Evolutionary conservation across 2,888 invertebrate species (phyloP).

Genomic region (Psylliodes chrysocephalus): DNA sequence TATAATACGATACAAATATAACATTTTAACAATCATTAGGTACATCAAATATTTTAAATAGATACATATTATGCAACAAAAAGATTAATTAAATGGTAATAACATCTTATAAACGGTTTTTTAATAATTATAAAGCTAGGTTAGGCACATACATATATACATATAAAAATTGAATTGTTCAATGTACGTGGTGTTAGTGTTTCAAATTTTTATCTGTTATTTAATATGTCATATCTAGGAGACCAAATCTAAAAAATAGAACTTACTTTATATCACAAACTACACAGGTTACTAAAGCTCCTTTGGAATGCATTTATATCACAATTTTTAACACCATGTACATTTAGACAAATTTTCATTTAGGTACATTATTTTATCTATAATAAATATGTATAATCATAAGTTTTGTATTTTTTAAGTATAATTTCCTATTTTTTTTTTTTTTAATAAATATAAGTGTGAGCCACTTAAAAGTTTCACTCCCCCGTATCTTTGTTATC

Average conservation of each 20-base stretch:
- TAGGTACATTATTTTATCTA: neutral
- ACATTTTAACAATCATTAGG: slow-evolving; percentile 57
- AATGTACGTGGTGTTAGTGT: slow-evolving; percentile 31
- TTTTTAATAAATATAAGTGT: too few species aligned
- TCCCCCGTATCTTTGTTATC: too few species aligned
- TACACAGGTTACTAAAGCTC: slow-evolving; percentile 29
- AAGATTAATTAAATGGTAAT: slow-evolving; percentile 30
- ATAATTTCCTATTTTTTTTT: too few species aligned
- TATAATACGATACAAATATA: slow-evolving; percentile 59
- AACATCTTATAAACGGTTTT: slow-evolving; percentile 30
- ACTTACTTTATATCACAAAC: slow-evolving; percentile 31
- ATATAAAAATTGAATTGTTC: slow-evolving; percentile 47
- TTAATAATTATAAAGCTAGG: slow-evolving; percentile 55
- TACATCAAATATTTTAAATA: slow-evolving; percentile 27
- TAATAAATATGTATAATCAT: neutral
- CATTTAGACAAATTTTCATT: neutral
- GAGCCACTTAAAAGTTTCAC: too few species aligned
- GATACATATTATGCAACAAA: slow-evolving; percentile 39
- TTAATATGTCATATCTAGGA: neutral
- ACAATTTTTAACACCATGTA: slow-evolving; percentile 27
- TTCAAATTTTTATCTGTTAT: slow-evolving; percentile 2
- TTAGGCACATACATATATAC: slow-evolving; percentile 63
- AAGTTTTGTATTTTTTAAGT: neutral
- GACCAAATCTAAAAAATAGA: slow-evolving; percentile 23
- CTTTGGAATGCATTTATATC: slow-evolving; percentile 23